Base-by-base conservation (phyloP, 2,888 invertebrate genomes). In the Perizoma flavofasciatum region DNA sequence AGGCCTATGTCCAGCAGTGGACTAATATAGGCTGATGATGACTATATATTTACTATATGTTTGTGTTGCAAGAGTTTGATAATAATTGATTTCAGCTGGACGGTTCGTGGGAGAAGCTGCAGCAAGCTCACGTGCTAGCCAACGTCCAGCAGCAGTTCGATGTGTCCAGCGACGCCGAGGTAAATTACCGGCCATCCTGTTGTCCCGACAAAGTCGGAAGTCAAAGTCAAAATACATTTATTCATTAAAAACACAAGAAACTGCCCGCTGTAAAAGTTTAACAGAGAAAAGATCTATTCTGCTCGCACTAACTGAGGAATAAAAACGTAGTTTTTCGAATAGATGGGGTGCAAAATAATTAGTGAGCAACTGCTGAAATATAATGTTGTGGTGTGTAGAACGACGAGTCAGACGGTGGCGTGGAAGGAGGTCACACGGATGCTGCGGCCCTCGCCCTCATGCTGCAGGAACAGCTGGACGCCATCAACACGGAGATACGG, bases 401-500 rank as follows among this genome's bases (percentile, higher is more conserved):
- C 77, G 88, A 88, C 1, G 88, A 88, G 60, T 88, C 86, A 0
- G 90, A 89, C 82, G 82, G 90, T 37, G 89, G 85, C 9, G 89
- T 89, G 11, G 90, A 88, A 46, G 92, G 92, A 0, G 94, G 95
- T 0, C 95, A 95, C 83, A 97, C 97, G 4, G 99, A 99, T 89
- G 99, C 99, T 49, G 99, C 99, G 80, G 98, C 99, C 0, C 93
- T 99, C 68, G 99, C 99, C 49, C 95, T 99, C 84, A 99, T 99
- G 98, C 94, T 99, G 73, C 99, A 99, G 87, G 99, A 99, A 80
- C 99, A 99, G 88, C 93, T 99, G 67, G 99, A 99, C 93, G 99
- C 99, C 79, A 99, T 99, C 87, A 99, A 99, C 92, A 99, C 99
- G 78, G 99, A 99, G 94, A 99, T 99, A 77, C 94, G 94, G 5